These are phyloP conservation scores for Drosophila micromelanica DNA, from an alignment of 1,140 invertebrate species.

Conservation along the genomic window DNA sequence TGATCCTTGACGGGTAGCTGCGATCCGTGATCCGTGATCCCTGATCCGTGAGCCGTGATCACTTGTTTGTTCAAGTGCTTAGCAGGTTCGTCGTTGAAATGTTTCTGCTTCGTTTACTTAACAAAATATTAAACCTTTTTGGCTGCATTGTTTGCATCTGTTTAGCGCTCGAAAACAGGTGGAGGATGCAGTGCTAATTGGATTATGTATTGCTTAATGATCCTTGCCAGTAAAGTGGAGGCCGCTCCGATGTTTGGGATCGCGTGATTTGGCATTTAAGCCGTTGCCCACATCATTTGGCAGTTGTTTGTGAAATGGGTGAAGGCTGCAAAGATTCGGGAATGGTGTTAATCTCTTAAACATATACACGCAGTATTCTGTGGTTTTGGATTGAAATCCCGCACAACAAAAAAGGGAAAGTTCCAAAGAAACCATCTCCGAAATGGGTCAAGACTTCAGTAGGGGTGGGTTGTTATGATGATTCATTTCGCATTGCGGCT, in stretches of 20 bases:
- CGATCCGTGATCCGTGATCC: constrained; percentile 20
- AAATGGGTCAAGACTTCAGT: constrained; percentile 28
- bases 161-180: constrained; percentile 62
- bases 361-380: constrained; percentile 55
- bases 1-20: constrained; percentile 47
- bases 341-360: constrained; percentile 65
- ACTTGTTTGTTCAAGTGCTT: constrained; percentile 78
- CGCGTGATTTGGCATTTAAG: constrained; percentile 34
- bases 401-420: constrained; percentile 61
- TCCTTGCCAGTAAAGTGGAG: constrained; percentile 45
- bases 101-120: constrained; percentile 76
- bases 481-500: constrained; percentile 4
- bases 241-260: constrained; percentile 1
- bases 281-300: constrained; percentile 26
- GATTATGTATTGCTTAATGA: constrained; percentile 79
- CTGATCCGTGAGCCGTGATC: constrained; percentile 57
- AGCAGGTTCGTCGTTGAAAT: constrained; percentile 65
- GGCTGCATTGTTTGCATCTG: constrained; percentile 51
- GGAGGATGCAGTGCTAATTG: constrained; percentile 73
- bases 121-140: constrained; percentile 71
- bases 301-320: constrained; percentile 47
- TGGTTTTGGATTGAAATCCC: constrained; percentile 42
- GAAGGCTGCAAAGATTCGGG: constrained; percentile 18
- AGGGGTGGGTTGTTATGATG: constrained; percentile 9
- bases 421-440: constrained; percentile 10